phyloP scores from a whole-genome alignment of 2,797 vertebrate genomes.

The Cyclura pinguis region DNA sequence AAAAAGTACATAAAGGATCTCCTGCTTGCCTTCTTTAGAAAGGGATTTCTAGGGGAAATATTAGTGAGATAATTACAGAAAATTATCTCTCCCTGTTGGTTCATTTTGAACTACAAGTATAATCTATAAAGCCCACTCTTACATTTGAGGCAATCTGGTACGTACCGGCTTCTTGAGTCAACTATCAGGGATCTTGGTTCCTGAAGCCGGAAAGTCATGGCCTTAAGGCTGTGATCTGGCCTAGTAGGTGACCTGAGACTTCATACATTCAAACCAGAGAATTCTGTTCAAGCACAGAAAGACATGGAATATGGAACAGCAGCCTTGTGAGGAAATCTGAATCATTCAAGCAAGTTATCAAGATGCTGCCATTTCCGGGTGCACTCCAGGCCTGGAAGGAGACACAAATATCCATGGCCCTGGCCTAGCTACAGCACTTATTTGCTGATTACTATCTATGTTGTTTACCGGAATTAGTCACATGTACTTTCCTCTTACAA shows the following conservation, averaged over 20 bases:
- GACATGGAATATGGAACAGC: not conserved
- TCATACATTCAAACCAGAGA: not conserved
- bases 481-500: not conserved
- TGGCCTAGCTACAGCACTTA: not conserved
- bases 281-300: not conserved
- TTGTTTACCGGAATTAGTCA: conserved; percentile 9
- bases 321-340: not conserved
- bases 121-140: too few species aligned
- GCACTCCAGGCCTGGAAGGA: not conserved
- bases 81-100: not conserved
- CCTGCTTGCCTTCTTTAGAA: not conserved
- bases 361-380: not conserved
- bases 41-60: not conserved
- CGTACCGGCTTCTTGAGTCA: not conserved
- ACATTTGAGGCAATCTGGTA: not conserved
- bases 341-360: not conserved
- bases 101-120: too few species aligned
- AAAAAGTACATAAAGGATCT: not conserved
- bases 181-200: not conserved
- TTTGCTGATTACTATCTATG: not conserved
- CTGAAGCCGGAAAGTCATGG: not conserved
- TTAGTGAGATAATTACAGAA: not conserved
- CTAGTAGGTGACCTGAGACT: not conserved
- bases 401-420: not conserved
- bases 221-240: too few species aligned